Base-by-base conservation (phyloP, 2,888 invertebrate genomes). In the Caenorhabditis wallacei region DNA sequence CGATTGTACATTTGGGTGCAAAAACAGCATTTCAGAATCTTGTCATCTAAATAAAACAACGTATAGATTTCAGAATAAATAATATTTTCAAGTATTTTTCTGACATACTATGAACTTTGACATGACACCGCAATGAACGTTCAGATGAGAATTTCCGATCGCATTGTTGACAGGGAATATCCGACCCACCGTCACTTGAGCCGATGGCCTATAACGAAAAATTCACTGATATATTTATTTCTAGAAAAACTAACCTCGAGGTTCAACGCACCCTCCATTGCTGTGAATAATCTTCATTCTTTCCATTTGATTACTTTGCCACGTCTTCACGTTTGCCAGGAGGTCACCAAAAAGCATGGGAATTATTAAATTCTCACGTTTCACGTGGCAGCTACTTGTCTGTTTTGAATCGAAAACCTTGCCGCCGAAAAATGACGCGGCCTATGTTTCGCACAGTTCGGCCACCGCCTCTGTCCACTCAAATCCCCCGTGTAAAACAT, bases 71-170 rank as follows among this genome's bases (percentile, higher is more conserved):
- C 5, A 40, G 40, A 40, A 40, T 2, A 40, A 2, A 20, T 22
- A 20, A 53, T 37, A 4, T 8, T 7, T 43, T 43, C 16, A 13
- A 43, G n/a, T n/a, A n/a, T n/a, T n/a, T 13, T 13, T 18, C 46
- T 18, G 46, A 37, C 69, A 66, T n/a, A 80, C 79, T 80, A 24
- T 80, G 80, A 51, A 80, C 64, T 53, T 80, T 80, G 20, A 72
- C 16, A 54, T 80, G 80, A 51, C 80, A 71, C 2, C 61, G 57
- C 20, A 80, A 66, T 16, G 80, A 80, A 7, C 80, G 37, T 20
- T 68, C 37, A 22, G 71, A 26, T 1, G 40, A n/a, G 26, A 79
- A 79, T 1, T 13, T 11, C 4, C 68, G 46, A 1, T 80, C 54
- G 59, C 80, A 80, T 11, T 68, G 40, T n/a, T 57, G 37, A 30